Conservation (phyloP, 2,888 invertebrate genomes). For the Calephelis perditalis region DNA sequence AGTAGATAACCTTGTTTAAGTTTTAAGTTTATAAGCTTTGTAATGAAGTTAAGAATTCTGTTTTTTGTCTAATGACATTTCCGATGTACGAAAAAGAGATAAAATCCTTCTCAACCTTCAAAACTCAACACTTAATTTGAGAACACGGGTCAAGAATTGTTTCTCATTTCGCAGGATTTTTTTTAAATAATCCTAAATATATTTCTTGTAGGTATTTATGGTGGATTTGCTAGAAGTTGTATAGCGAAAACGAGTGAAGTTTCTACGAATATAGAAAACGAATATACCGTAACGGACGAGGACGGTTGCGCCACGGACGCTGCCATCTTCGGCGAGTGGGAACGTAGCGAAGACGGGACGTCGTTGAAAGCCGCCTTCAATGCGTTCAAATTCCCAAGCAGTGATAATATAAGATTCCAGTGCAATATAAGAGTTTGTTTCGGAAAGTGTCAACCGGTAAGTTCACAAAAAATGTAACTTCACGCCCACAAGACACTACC, state of each 20-base stretch:
- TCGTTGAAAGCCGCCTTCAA: conserved; percentile 92
- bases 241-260: conserved; percentile 95
- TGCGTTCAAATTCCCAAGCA: conserved; percentile 96
- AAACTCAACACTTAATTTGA: too few species aligned
- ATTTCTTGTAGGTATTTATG: conserved; percentile 86
- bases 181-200: not conserved
- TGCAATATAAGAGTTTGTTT: conserved; percentile 97
- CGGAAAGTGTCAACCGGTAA: conserved; percentile 95
- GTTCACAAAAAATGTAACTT: conserved; percentile 33
- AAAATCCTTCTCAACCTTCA: too few species aligned
- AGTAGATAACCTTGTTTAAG: too few species aligned
- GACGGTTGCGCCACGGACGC: conserved; percentile 96
- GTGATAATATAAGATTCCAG: conserved; percentile 96
- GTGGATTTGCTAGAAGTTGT: conserved; percentile 95
- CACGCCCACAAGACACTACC: too few species aligned
- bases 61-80: too few species aligned
- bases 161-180: too few species aligned
- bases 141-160: not conserved
- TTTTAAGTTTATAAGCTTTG: too few species aligned
- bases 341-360: conserved; percentile 90
- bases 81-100: too few species aligned
- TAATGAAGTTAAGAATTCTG: too few species aligned
- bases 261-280: conserved; percentile 86
- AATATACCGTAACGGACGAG: conserved; percentile 94
- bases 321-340: conserved; percentile 95